A percentile compares a stretch with the other conserved stretches of the same genome.
Evolutionary conservation across 2,113 vertebrate species (phyloP).

Genomic region (Carassius carassius): DNA sequence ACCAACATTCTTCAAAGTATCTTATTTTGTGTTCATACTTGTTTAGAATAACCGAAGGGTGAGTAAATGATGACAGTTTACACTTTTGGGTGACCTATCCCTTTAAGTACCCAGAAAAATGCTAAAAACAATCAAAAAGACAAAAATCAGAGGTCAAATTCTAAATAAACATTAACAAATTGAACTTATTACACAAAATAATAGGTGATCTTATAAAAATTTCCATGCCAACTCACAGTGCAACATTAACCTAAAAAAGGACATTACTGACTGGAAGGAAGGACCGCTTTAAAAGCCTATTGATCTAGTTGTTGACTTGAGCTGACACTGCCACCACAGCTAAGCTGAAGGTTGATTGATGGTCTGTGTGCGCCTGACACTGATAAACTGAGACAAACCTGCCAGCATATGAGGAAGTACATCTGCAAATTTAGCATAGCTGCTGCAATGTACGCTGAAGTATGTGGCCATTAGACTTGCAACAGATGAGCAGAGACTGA

Average conservation of each 20-base stretch:
- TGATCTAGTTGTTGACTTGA: slow-evolving; percentile 37
- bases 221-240: neutral
- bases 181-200: neutral
- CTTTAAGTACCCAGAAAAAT: neutral
- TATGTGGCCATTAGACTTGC: slow-evolving; percentile 16
- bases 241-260: neutral
- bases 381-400: neutral
- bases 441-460: neutral
- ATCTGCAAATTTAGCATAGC: neutral
- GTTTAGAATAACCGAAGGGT: neutral
- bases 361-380: neutral
- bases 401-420: neutral
- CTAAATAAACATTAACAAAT: neutral
- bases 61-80: neutral
- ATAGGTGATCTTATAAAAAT: neutral
- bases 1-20: neutral
- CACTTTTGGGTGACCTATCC: neutral
- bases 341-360: slow-evolving; percentile 31
- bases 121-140: neutral
- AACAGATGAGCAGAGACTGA: slow-evolving; percentile 7
- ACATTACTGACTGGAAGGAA: neutral
- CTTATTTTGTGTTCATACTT: neutral
- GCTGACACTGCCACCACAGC: slow-evolving; percentile 1
- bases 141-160: neutral
- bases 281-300: neutral